These are phyloP conservation scores for Sebastes cheni DNA, from an alignment of 2,797 vertebrate species.

Conservation along the genomic window DNA sequence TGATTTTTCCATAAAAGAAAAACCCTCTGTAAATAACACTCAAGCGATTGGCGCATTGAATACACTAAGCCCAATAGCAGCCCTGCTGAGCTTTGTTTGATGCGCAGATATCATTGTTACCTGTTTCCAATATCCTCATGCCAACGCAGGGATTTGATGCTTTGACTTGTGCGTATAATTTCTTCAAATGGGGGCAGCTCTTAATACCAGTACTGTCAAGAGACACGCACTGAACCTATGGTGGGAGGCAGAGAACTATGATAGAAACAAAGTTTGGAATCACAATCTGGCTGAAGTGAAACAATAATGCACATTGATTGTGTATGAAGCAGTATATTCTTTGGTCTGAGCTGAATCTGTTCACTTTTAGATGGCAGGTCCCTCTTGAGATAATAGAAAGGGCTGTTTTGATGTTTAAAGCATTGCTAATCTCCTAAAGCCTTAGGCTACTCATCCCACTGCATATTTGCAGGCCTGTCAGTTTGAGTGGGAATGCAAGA, in stretches of 20 bases:
- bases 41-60: constrained; percentile 52
- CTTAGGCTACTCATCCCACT: constrained; percentile 67
- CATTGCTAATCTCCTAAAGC: constrained; percentile 78
- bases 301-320: constrained; percentile 67
- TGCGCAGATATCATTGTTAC: constrained; percentile 67
- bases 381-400: constrained; percentile 72
- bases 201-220: constrained; percentile 67
- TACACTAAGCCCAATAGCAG: constrained; percentile 62
- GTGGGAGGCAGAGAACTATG: constrained; percentile 14
- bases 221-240: constrained; percentile 33
- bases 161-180: constrained; percentile 60
- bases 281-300: constrained; percentile 53
- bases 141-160: constrained; percentile 67
- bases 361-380: constrained; percentile 66
- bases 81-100: constrained; percentile 59
- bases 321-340: constrained; percentile 65
- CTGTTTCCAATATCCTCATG: constrained; percentile 68
- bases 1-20: constrained; percentile 88
- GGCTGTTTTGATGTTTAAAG: constrained; percentile 78
- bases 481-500: constrained; percentile 70
- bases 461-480: constrained; percentile 79
- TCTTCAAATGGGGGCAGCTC: constrained; percentile 50
- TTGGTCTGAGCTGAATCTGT: constrained; percentile 58
- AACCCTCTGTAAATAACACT: constrained; percentile 83
- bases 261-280: constrained; percentile 53